Evolutionary conservation across 2,888 invertebrate species (phyloP).

Genomic region (Phortica magna): DNA sequence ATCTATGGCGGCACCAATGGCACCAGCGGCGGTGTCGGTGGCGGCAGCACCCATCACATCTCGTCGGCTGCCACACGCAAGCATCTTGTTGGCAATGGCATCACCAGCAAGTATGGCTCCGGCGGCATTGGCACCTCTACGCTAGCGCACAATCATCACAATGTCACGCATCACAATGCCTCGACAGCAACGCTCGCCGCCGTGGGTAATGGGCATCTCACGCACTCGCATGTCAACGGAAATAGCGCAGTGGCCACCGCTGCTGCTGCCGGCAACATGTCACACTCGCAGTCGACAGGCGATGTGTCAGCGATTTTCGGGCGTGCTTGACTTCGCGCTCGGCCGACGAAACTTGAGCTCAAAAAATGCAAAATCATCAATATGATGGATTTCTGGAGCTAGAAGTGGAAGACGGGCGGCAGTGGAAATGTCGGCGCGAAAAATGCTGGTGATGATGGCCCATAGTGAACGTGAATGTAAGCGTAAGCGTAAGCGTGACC

Average conservation of each 20-base stretch:
- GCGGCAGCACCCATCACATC: constrained; percentile 60
- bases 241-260: constrained; percentile 36
- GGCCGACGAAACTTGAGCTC: constrained; percentile 76
- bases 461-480: constrained; percentile 1
- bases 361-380: constrained; percentile 78
- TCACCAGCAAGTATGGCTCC: constrained; percentile 74
- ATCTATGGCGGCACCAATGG: constrained; percentile 73
- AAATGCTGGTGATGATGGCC: no score
- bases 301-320: constrained; percentile 83
- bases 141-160: constrained; percentile 69
- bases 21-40: constrained; percentile 58
- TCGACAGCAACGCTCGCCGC: constrained; percentile 64
- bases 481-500: constrained; percentile 6
- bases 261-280: constrained; percentile 73
- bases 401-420: constrained; percentile 67
- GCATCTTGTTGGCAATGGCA: constrained; percentile 65
- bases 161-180: constrained; percentile 70
- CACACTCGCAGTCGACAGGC: constrained; percentile 83
- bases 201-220: constrained; percentile 37
- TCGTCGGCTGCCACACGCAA: constrained; percentile 74
- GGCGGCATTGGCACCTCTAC: constrained; percentile 63
- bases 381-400: constrained; percentile 78
- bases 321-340: constrained; percentile 81
- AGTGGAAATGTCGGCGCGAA: background rate
- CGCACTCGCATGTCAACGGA: constrained; percentile 32